A percentile compares a stretch with the other conserved stretches of the same genome.
These are phyloP conservation scores for Holothuria scabra DNA, from an alignment of 53 echinoderm and acorn worm genomes.

Conservation along the genomic window DNA sequence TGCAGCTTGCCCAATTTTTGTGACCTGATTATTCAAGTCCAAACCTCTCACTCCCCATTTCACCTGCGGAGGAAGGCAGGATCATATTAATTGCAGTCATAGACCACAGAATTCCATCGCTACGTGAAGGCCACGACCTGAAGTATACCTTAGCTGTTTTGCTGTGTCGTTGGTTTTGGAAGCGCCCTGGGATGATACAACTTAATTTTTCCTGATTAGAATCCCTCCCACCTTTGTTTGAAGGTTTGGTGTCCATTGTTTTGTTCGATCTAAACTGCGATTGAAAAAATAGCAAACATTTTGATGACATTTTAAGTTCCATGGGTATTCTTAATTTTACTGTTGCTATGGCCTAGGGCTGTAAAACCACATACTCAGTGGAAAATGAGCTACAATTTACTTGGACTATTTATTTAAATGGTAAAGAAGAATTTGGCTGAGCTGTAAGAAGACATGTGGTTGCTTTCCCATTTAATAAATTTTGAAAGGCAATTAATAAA, in stretches of 20 bases:
- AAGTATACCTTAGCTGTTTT: background rate
- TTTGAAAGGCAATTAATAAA: slow-evolving; percentile 35
- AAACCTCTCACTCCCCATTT: background rate
- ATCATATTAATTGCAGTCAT: slow-evolving; percentile 13
- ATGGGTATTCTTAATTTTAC: too few species aligned
- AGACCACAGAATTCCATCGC: slow-evolving; percentile 38
- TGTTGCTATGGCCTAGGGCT: too few species aligned
- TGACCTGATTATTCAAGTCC: slow-evolving; percentile 22
- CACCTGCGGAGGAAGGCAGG: slow-evolving; percentile 7
- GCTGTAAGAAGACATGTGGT: background rate
- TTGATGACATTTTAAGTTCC: too few species aligned
- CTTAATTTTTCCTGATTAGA: slow-evolving; percentile 22
- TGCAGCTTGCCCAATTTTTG: slow-evolving; percentile 1
- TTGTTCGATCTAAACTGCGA: too few species aligned
- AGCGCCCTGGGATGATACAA: slow-evolving; percentile 34
- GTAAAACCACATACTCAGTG: too few species aligned
- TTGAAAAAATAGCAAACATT: too few species aligned
- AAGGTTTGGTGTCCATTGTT: too few species aligned
- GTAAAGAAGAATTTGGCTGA: too few species aligned
- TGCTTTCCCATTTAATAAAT: slow-evolving; percentile 5
- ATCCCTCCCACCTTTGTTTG: slow-evolving; percentile 12
- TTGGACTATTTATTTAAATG: too few species aligned
- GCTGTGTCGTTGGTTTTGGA: too few species aligned
- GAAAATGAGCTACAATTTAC: too few species aligned
- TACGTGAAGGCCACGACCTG: slow-evolving; percentile 27